A percentile compares a stretch with the other conserved stretches of the same genome.
Conservation (phyloP, 2,888 invertebrate genomes). For the Hydroisotoma schaefferi region DNA sequence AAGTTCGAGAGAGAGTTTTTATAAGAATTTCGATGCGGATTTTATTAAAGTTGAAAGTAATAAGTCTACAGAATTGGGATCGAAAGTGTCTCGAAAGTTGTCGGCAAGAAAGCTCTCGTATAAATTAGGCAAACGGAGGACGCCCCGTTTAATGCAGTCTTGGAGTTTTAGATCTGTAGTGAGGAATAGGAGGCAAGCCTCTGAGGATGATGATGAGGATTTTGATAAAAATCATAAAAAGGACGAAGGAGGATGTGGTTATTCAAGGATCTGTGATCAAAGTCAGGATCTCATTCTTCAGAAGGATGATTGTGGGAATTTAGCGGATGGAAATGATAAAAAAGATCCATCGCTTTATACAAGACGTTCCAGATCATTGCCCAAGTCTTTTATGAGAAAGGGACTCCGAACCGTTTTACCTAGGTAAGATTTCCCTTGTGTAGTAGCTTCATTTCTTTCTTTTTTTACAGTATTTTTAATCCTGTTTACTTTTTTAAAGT, state of each 20-base stretch:
- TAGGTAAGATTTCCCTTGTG: too few species aligned
- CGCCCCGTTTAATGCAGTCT: constrained; percentile 21
- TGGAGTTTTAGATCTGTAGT: constrained; percentile 25
- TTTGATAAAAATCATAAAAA: too few species aligned
- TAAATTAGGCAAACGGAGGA: constrained; percentile 24
- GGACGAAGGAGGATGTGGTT: neutral
- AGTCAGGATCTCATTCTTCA: too few species aligned
- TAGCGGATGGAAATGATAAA: too few species aligned
- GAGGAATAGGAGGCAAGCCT: neutral
- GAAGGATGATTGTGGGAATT: too few species aligned
- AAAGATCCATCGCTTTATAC: too few species aligned
- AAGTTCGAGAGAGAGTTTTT: too few species aligned
- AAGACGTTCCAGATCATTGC: constrained; percentile 40
- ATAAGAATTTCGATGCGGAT: too few species aligned
- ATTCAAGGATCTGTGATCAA: neutral
- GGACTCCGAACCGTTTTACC: constrained; percentile 30
- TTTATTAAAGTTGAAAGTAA: constrained; percentile 11
- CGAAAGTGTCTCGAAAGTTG: too few species aligned
- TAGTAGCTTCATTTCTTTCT: too few species aligned
- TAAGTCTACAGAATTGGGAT: constrained; percentile 12
- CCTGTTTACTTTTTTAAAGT: too few species aligned
- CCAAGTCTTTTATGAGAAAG: constrained; percentile 40
- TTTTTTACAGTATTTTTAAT: too few species aligned
- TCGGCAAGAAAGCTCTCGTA: constrained; percentile 5
- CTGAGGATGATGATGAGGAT: neutral